A percentile compares a stretch with the other conserved stretches of the same genome.
Evolutionary conservation across 35 echinoderm and acorn worm species (phyloP).

Genomic region (Ophioderma brevispina): DNA sequence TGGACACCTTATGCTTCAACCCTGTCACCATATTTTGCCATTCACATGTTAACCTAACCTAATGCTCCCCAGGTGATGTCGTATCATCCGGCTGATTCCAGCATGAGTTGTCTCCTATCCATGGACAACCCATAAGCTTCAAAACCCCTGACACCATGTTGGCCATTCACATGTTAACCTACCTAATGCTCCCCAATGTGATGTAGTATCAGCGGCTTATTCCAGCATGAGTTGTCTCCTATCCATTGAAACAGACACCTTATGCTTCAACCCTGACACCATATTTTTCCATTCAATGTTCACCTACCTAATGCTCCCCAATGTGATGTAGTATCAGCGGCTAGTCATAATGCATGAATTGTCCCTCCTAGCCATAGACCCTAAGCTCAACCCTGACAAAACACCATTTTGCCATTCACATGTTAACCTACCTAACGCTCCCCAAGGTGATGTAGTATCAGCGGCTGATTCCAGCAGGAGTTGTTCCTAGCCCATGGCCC

Average conservation of each 20-base stretch:
- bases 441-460: background rate
- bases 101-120: slow-evolving; percentile 18
- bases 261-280: slow-evolving; percentile 1
- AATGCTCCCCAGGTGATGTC: slow-evolving; percentile 36
- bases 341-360: slow-evolving; percentile 17
- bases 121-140: slow-evolving; percentile 28
- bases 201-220: background rate
- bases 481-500: slow-evolving; percentile 61
- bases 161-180: slow-evolving; percentile 19
- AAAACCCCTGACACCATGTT: slow-evolving; percentile 21
- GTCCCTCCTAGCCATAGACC: slow-evolving; percentile 63
- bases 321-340: background rate
- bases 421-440: slow-evolving; percentile 26
- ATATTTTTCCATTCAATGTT: slow-evolving; percentile 39
- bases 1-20: slow-evolving; percentile 28
- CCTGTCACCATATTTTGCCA: slow-evolving; percentile 25
- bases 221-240: slow-evolving; percentile 50
- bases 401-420: slow-evolving; percentile 39
- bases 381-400: background rate
- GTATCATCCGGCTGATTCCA: slow-evolving; percentile 29
- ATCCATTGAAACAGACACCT: slow-evolving; percentile 55
- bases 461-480: slow-evolving; percentile 7
- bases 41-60: slow-evolving; percentile 26
- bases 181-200: slow-evolving; percentile 29
- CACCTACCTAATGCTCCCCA: too few species aligned